Evolutionary conservation across 2,888 invertebrate species (phyloP).

Genomic region (Nudaria mundana): DNA sequence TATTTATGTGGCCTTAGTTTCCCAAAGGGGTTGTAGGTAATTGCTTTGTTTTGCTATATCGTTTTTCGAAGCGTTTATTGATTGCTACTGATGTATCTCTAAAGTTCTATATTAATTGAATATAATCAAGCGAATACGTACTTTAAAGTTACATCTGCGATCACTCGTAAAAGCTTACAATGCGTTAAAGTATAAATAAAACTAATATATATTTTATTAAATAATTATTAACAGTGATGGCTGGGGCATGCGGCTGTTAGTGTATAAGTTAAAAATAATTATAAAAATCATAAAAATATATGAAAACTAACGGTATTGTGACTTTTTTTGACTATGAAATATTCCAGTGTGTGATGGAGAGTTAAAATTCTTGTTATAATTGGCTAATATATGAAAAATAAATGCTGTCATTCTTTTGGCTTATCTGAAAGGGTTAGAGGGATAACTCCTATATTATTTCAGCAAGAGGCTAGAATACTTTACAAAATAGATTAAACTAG

Average conservation of each 20-base stretch:
- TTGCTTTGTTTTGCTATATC: not conserved
- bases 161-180: not conserved
- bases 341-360: no score
- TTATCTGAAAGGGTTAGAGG: no score
- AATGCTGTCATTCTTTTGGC: no score
- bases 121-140: not conserved
- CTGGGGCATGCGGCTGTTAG: not conserved
- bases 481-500: no score
- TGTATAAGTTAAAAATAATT: not conserved
- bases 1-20: slow-evolving; percentile 28
- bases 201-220: not conserved
- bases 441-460: no score
- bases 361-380: no score
- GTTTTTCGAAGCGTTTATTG: not conserved
- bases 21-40: slow-evolving; percentile 1
- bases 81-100: not conserved
- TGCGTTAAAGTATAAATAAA: not conserved
- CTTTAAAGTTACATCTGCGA: not conserved
- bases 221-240: not conserved
- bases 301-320: no score
- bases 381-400: no score
- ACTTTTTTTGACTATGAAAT: no score
- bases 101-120: not conserved
- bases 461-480: no score
- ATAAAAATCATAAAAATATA: no score